These are phyloP conservation scores for Phylloscopus collybita DNA, from an alignment of 2,797 vertebrate species.

Conservation along the genomic window DNA sequence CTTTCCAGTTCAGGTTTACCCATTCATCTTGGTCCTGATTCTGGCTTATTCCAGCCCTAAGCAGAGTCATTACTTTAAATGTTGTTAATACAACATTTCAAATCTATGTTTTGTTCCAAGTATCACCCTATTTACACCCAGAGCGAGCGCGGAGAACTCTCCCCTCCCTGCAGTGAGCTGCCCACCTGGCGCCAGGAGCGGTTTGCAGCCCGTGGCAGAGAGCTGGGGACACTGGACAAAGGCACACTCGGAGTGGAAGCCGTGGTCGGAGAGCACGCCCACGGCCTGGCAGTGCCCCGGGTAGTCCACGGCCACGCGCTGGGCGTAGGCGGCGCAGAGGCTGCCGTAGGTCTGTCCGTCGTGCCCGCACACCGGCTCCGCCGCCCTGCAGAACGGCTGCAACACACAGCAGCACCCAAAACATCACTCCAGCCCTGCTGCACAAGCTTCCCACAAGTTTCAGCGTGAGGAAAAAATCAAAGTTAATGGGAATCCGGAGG, in stretches of 20 bases:
- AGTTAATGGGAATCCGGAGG: neutral
- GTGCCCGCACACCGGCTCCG: conserved; percentile 87
- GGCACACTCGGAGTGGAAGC: conserved; percentile 83
- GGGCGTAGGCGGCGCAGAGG: conserved; percentile 88
- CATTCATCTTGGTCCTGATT: rapidly evolving
- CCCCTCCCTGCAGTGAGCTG: no score
- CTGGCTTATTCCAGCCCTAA: neutral
- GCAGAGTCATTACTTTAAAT: neutral
- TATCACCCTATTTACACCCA: rapidly evolving
- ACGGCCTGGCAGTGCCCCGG: conserved; percentile 86
- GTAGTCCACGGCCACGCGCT: conserved; percentile 92
- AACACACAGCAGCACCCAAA: neutral
- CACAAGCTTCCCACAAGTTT: rapidly evolving
- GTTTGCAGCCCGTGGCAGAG: conserved; percentile 81
- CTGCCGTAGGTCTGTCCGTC: conserved; percentile 90
- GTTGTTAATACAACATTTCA: neutral
- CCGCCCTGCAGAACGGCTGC: conserved; percentile 85
- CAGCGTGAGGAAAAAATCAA: rapidly evolving
- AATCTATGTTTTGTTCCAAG: neutral
- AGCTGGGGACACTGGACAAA: conserved; percentile 84
- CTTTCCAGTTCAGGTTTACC: neutral
- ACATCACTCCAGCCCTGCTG: rapidly evolving
- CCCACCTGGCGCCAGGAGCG: conserved; percentile 88
- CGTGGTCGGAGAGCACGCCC: conserved; percentile 79
- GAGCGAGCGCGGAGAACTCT: neutral